Base-by-base conservation (phyloP, 1,140 invertebrate species). In the Episyrphus balteatus region DNA sequence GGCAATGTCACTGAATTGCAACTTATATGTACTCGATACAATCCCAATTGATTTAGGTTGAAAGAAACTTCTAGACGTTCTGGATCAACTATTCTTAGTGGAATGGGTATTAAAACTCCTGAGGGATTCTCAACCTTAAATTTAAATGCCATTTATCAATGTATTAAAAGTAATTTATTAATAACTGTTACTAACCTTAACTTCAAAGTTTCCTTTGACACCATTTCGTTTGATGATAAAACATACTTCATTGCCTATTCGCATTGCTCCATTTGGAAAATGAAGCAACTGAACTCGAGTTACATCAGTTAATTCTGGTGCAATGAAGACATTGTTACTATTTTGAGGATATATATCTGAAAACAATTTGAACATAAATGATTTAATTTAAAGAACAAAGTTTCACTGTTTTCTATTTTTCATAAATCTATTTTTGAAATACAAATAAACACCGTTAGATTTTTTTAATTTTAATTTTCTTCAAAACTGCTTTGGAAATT, bases 1-100 rank as follows among this genome's bases (percentile, higher is more conserved):
- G 85, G 82, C 70, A 94, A 88, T 63, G 91, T 86, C 43, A 90
- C 86, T 6, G 85, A 86, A 63, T 92, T 88, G 66, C 87, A 88
- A 56, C 87, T 87, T 9, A 89, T 75, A 58, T 92, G 84, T 33
- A 93, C 82, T 58, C 85, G 83, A 66, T 94, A 88, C 21, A 90
- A 77, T n/a, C 91, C 91, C 57, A 91, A 89, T 61, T 92, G 87
- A 38, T 79, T 74, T 1, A 91, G 83, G 65, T 90, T 82, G 60
- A 92, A 92, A 46, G 88, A 73, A 15, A 92, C 80, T 33, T 86
- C 81, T 51, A 83, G 82, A 48, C 79, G 77, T 67, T 90, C 88
- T 34, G 82, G 74, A 66, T 92, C 89, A 54, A 93, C 80, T 33
- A 82, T 76, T 55, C 46, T 50, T 26, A 64, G 21, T 9, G 55